Percentiles rank a stretch among this genome's conserved stretches.
These are phyloP conservation scores for Lumbricus terrestris DNA, from an alignment of 2,888 invertebrate genomes.

Conservation along the genomic window DNA sequence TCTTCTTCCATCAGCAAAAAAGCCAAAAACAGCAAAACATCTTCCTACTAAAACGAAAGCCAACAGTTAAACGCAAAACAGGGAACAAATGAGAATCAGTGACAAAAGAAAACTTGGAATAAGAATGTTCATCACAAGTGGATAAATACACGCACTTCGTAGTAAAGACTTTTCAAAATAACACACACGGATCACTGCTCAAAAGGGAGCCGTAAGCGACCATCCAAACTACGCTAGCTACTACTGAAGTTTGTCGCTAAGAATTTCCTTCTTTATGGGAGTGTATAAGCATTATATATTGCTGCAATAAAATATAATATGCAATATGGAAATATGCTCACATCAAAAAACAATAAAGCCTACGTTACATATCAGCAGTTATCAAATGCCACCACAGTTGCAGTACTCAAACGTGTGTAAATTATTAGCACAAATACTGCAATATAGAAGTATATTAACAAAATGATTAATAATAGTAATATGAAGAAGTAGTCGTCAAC, in stretches of 20 bases:
- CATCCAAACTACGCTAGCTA: neutral
- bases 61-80: neutral
- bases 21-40: conserved; percentile 4
- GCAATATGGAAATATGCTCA: conserved; percentile 18
- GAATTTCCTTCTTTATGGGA: conserved; percentile 13
- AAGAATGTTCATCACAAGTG: conserved; percentile 13
- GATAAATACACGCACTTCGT: conserved; percentile 4
- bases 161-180: conserved; percentile 11
- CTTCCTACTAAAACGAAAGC: neutral
- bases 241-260: conserved; percentile 11
- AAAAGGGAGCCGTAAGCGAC: conserved; percentile 9
- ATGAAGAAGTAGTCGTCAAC: neutral
- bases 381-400: conserved; percentile 13
- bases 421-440: conserved; percentile 15
- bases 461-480: neutral
- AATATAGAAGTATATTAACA: conserved; percentile 13
- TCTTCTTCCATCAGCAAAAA: neutral
- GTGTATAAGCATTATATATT: conserved; percentile 18
- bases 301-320: conserved; percentile 18
- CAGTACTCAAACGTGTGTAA: conserved; percentile 11
- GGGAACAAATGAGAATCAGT: conserved; percentile 10
- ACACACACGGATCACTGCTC: conserved; percentile 8
- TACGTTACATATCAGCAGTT: conserved; percentile 14
- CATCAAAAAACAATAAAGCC: conserved; percentile 14
- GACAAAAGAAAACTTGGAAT: conserved; percentile 13